Conservation (phyloP, 2,113 vertebrate genomes). For the Falcunculus frontatus region DNA sequence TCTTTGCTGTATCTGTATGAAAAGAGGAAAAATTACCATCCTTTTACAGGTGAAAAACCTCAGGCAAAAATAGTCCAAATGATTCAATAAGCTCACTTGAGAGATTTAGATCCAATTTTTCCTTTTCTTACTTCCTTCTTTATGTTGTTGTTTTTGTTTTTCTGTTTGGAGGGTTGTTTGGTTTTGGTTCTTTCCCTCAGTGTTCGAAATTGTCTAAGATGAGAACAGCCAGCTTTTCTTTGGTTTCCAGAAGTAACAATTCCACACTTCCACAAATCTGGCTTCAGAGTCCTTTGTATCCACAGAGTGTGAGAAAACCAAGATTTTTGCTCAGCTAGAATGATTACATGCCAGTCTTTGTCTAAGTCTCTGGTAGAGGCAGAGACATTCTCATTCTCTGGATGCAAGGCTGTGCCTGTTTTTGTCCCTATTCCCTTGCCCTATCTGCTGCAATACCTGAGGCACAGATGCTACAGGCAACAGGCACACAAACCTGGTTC, state of each 20-base stretch:
- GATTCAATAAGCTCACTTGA: background rate
- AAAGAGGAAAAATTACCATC: background rate
- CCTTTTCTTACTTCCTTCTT: fast-evolving
- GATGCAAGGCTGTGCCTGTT: background rate
- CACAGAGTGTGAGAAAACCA: background rate
- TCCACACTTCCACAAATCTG: background rate
- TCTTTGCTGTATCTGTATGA: background rate
- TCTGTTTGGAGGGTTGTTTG: background rate
- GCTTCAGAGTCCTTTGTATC: background rate
- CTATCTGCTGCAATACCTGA: background rate
- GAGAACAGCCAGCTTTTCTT: background rate
- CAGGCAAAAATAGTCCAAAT: background rate
- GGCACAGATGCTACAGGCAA: background rate
- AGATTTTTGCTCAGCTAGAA: background rate
- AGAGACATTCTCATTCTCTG: background rate
- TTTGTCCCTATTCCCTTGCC: background rate
- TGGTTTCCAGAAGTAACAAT: background rate
- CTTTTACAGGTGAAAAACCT: background rate
- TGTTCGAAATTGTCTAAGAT: background rate
- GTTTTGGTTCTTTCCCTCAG: background rate
- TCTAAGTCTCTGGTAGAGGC: background rate
- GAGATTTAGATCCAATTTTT: background rate
- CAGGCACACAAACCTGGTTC: background rate
- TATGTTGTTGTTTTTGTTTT: too few species aligned
- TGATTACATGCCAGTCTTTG: background rate